Conservation (phyloP, 2,888 invertebrate genomes). For the Diabrotica balteata region DNA sequence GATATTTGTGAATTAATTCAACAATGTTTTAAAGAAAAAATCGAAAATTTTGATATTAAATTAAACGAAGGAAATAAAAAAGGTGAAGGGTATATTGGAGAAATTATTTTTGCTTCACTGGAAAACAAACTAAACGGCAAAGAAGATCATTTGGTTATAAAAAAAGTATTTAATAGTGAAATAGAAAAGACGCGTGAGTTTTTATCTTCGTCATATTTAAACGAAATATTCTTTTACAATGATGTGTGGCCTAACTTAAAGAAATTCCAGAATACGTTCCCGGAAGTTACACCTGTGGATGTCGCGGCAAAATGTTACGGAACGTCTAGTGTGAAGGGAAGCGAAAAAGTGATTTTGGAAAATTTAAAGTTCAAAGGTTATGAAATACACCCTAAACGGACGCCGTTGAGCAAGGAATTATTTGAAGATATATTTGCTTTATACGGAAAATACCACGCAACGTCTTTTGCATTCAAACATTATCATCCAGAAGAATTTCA, state of each 20-base stretch:
- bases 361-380: slow-evolving; percentile 31
- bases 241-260: slow-evolving; percentile 19
- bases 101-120: slow-evolving; percentile 16
- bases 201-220: slow-evolving; percentile 18
- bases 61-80: slow-evolving; percentile 24
- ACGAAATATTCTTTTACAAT: slow-evolving; percentile 32
- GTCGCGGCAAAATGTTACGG: slow-evolving; percentile 25
- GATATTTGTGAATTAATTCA: too few species aligned
- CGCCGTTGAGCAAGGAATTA: slow-evolving; percentile 37
- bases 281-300: background rate
- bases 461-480: slow-evolving; percentile 33
- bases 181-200: slow-evolving; percentile 8
- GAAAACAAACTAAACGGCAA: too few species aligned
- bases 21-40: background rate
- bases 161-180: slow-evolving; percentile 18
- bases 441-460: slow-evolving; percentile 41
- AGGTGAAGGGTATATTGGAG: slow-evolving; percentile 33
- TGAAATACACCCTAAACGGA: slow-evolving; percentile 21
- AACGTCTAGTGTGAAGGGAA: background rate
- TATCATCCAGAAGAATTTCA: background rate
- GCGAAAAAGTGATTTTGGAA: slow-evolving; percentile 36
- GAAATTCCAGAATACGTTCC: slow-evolving; percentile 17
- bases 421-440: slow-evolving; percentile 33
- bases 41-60: slow-evolving; percentile 7
- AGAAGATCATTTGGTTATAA: slow-evolving; percentile 22